Evolutionary conservation across 2,797 vertebrate genomes (phyloP).

Genomic region (Sebastes oblongus): DNA sequence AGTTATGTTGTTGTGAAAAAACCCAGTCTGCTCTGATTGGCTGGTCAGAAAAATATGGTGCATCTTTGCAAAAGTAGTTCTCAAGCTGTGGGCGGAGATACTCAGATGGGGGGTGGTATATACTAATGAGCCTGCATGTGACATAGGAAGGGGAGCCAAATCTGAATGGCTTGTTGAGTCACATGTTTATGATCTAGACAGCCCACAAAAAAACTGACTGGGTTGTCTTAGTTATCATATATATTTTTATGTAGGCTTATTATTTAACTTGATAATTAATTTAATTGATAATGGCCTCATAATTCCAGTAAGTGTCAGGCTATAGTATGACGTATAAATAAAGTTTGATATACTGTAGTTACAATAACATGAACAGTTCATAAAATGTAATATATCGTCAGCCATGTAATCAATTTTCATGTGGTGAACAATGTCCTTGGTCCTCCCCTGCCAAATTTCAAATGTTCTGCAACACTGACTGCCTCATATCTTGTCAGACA

Average conservation of each 20-base stretch:
- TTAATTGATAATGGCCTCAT: not conserved
- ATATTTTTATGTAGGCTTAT: not conserved
- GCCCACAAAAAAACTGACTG: too few relatives aligned
- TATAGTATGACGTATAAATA: not conserved
- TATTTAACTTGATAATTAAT: not conserved
- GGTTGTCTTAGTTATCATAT: not conserved
- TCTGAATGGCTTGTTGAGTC: too few relatives aligned
- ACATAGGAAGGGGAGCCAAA: too few relatives aligned
- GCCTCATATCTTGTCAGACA: constrained; percentile 18
- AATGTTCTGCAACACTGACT: not conserved
- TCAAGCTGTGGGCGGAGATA: too few relatives aligned
- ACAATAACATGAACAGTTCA: not conserved
- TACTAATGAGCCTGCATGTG: too few relatives aligned
- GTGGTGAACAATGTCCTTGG: not conserved
- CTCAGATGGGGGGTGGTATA: too few relatives aligned
- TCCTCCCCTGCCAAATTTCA: constrained; percentile 9
- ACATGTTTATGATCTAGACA: too few relatives aligned
- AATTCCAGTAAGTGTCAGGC: not conserved
- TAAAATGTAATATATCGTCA: not conserved
- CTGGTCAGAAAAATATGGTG: too few relatives aligned
- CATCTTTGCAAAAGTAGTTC: too few relatives aligned
- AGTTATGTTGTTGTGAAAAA: not conserved
- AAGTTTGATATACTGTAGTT: not conserved
- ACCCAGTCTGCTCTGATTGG: too few relatives aligned
- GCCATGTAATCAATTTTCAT: not conserved